Base-by-base conservation (phyloP, 2,797 vertebrate species). In the Enteromius thamalakanensis region DNA sequence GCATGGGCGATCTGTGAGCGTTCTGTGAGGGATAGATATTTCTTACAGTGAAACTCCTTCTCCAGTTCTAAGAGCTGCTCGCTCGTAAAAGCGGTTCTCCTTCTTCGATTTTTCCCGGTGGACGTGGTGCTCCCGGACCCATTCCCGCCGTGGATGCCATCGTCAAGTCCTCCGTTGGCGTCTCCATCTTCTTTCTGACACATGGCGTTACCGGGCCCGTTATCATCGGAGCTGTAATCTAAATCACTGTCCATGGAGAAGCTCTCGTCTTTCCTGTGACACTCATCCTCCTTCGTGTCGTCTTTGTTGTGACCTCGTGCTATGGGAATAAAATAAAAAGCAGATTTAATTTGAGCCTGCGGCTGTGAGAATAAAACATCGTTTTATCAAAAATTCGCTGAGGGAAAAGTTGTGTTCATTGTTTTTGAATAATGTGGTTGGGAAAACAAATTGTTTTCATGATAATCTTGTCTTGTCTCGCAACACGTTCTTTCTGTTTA, bases 1-100 rank as follows among this genome's bases (percentile, higher is more conserved):
- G 98, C 97, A 15, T 99, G 98, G 3, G 98, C 98, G 85, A 99
- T 99, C 95, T 99, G 98, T 1, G 98, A 99, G 87, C 98, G 95
- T 95, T 99, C 98, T 0, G 98, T 99, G 58, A 99, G 91, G 2
- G 97, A 98, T 85, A 99, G 96, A 94, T 99, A 99, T 90, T 99
- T 99, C 92, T 99, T 99, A 92, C 98, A 99, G 93, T 99, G 98
- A 80, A 99, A 98, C 88, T 99, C 98, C 86, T 99, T 99, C 92
- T 99, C 98, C 90, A 99, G 94, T 92, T 99, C 98, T 92, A 99
- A 94, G 77, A 99, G 97, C 92, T 99, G 98, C 92, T 99, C 98
- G 88, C 97, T 98, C 86, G 97, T 99, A 91, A 99, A 99, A 34
- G 98, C 98, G 3, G 98, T 99, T 86, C 98, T 90, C 90, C 98